Conservation (phyloP, 2,888 invertebrate species). For the Amphimallon solstitiale region DNA sequence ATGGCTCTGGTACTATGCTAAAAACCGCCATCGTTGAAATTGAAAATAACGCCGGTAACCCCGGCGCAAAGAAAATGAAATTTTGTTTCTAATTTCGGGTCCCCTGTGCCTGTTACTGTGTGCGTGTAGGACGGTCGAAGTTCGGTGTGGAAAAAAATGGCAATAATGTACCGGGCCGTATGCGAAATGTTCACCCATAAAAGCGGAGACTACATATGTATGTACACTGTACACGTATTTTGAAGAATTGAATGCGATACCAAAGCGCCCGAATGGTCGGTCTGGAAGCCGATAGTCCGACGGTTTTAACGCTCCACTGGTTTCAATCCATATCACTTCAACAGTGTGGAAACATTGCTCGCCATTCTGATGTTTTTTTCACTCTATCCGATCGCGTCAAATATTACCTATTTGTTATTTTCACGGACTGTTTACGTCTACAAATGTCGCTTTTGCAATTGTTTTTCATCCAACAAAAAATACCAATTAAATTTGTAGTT, state of each 20-base stretch:
- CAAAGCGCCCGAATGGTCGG: neutral
- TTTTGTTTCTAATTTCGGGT: conserved; percentile 25
- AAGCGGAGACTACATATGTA: neutral
- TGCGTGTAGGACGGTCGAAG: neutral
- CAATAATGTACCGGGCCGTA: neutral
- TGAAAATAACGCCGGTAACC: conserved; percentile 12
- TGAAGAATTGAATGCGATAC: conserved; percentile 15
- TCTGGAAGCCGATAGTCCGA: conserved; percentile 11
- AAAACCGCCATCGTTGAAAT: conserved; percentile 14
- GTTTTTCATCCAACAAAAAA: neutral
- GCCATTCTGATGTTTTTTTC: neutral
- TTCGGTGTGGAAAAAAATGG: neutral
- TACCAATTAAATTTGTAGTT: too few species aligned
- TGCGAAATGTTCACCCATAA: conserved; percentile 1
- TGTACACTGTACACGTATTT: neutral
- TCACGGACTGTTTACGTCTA: neutral
- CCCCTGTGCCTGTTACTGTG: neutral
- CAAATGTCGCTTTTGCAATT: conserved; percentile 1
- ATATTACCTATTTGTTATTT: conserved; percentile 7
- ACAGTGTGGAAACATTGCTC: conserved; percentile 13
- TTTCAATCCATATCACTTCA: conserved; percentile 11
- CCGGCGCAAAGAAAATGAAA: conserved; percentile 20
- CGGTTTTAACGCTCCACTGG: conserved; percentile 13
- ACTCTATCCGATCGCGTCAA: conserved; percentile 6
- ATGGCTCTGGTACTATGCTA: conserved; percentile 7